Evolutionary conservation across 1,140 invertebrate genomes (phyloP).

Genomic region (Drosophila ficusphila): DNA sequence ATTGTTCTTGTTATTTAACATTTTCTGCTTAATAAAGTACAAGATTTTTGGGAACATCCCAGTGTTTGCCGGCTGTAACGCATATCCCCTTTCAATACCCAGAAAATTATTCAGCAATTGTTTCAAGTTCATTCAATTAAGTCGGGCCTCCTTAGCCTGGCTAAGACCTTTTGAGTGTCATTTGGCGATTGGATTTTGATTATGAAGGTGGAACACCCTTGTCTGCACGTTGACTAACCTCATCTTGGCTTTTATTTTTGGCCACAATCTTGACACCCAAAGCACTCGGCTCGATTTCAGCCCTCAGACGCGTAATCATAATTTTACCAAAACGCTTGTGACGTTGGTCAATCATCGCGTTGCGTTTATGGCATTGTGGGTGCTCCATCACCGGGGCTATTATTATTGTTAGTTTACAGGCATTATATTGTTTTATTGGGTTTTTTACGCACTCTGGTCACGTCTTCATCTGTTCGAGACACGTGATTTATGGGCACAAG

Average conservation of each 20-base stretch:
- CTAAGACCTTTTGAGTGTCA: conserved; percentile 52
- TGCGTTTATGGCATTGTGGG: conserved; percentile 12
- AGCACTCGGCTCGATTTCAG: conserved; percentile 14
- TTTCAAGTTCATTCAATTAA: conserved; percentile 75
- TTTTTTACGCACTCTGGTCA: conserved; percentile 47
- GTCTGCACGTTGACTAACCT: conserved; percentile 17
- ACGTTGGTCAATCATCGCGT: conserved; percentile 32
- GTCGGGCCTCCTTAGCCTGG: conserved; percentile 12
- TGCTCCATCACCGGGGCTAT: conserved; percentile 8
- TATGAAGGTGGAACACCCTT: conserved; percentile 10
- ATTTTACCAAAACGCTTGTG: conserved; percentile 15
- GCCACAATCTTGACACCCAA: conserved; percentile 39
- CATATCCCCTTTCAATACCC: conserved; percentile 22
- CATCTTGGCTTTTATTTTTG: conserved; percentile 10
- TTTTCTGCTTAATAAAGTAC: neutral
- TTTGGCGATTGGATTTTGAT: conserved; percentile 42
- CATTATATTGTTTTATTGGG: conserved; percentile 53
- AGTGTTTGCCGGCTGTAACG: neutral
- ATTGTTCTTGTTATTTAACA: neutral
- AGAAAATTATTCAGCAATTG: conserved; percentile 63
- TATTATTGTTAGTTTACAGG: conserved; percentile 57
- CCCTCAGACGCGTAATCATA: conserved; percentile 31
- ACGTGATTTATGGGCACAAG: conserved; percentile 63
- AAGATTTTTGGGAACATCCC: conserved; percentile 27
- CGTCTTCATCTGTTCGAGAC: conserved; percentile 57